A percentile compares a stretch with the other conserved stretches of the same genome.
These are phyloP conservation scores for Drosophila paulistorum DNA, from an alignment of 1,140 invertebrate genomes.

Conservation along the genomic window DNA sequence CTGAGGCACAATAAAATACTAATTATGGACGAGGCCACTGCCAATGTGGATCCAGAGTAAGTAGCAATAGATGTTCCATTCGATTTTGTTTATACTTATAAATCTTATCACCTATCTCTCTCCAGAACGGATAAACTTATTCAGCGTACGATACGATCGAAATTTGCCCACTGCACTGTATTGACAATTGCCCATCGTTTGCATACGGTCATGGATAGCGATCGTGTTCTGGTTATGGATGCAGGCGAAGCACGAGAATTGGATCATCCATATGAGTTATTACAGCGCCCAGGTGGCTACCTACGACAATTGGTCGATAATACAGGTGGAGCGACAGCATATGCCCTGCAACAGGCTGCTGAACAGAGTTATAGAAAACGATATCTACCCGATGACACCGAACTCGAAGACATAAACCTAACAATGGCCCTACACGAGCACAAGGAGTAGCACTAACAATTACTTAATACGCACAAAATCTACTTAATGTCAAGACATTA, in stretches of 20 bases:
- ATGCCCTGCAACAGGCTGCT: conserved; percentile 79
- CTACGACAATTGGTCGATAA: conserved; percentile 85
- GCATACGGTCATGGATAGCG: conserved; percentile 92
- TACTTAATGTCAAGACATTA: conserved; percentile 38
- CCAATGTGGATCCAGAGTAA: conserved; percentile 88
- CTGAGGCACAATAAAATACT: conserved; percentile 90
- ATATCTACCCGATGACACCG: conserved; percentile 43
- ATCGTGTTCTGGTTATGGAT: conserved; percentile 90
- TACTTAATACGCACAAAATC: conserved; percentile 9
- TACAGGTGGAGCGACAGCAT: conserved; percentile 83
- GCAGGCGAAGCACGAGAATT: conserved; percentile 87
- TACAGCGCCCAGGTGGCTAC: conserved; percentile 84
- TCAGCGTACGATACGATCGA: conserved; percentile 87
- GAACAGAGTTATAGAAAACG: conserved; percentile 68
- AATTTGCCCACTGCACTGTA: conserved; percentile 90
- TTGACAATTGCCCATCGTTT: conserved; percentile 93
- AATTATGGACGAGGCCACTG: conserved; percentile 90
- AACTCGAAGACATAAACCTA: conserved; percentile 52
- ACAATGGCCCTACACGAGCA: conserved; percentile 49
- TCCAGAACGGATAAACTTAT: conserved; percentile 88
- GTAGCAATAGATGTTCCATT: conserved; percentile 43
- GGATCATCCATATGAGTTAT: conserved; percentile 87
- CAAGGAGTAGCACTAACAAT: conserved; percentile 30
- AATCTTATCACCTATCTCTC: neutral
- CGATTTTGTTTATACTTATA: conserved; percentile 14